Evolutionary conservation across 2,797 vertebrate genomes (phyloP).

Genomic region (Cirrhinus mrigala): DNA sequence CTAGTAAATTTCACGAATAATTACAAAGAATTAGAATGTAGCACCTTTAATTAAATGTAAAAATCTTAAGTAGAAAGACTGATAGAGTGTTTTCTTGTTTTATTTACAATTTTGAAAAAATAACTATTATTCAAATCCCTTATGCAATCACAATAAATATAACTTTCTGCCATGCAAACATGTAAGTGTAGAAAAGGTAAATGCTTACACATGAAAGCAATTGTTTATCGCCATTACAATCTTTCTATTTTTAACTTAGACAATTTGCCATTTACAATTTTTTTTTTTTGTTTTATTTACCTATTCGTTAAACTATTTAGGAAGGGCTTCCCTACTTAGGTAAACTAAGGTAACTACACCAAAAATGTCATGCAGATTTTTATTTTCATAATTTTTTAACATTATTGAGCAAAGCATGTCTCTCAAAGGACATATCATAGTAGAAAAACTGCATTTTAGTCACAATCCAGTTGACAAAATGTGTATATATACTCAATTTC

Average conservation of each 20-base stretch:
- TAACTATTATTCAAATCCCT: neutral
- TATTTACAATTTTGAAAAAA: neutral
- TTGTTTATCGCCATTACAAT: neutral
- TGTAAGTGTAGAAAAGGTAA: neutral
- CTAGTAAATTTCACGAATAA: neutral
- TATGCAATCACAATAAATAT: neutral
- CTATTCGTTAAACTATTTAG: neutral
- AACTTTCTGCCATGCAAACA: neutral
- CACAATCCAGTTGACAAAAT: neutral
- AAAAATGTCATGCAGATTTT: neutral
- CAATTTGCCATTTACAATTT: neutral
- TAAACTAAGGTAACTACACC: neutral
- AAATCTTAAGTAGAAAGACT: neutral
- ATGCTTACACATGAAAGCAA: neutral
- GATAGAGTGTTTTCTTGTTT: neutral
- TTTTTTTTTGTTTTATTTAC: neutral
- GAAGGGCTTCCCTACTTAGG: neutral
- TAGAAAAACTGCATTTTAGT: neutral
- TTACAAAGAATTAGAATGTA: neutral
- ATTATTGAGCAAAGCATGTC: neutral
- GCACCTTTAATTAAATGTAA: neutral
- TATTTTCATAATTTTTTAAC: neutral
- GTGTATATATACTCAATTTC: neutral
- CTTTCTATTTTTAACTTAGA: neutral
- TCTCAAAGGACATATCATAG: neutral